Conservation (phyloP, 1,140 invertebrate species). For the Phocides pigmalion region DNA sequence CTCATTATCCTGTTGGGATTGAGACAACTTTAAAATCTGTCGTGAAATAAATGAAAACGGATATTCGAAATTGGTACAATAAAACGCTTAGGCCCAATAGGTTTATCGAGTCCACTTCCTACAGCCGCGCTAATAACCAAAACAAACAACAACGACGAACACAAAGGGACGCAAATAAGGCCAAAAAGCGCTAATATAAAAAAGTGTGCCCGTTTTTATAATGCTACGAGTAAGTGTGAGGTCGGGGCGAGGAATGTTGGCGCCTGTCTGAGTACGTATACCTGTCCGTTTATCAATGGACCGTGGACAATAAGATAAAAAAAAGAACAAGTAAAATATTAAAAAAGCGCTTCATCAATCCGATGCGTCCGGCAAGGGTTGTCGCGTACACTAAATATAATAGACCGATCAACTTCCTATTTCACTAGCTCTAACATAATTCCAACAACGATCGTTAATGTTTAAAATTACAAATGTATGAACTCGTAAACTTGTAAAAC, state of each 20-base stretch:
- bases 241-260: conserved; percentile 82
- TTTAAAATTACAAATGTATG: neutral
- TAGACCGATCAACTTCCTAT: neutral
- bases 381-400: conserved; percentile 46
- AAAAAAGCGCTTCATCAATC: conserved; percentile 81
- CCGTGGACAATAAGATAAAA: conserved; percentile 77
- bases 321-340: conserved; percentile 69
- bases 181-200: conserved; percentile 80
- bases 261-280: conserved; percentile 83
- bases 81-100: conserved; percentile 81
- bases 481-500: conserved; percentile 10
- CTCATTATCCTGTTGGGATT: conserved; percentile 41
- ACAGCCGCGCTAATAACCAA: conserved; percentile 78
- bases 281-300: conserved; percentile 83
- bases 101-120: conserved; percentile 82
- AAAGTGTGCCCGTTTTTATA: conserved; percentile 80
- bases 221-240: conserved; percentile 80
- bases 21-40: conserved; percentile 45
- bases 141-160: conserved; percentile 77
- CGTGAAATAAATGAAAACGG: conserved; percentile 63
- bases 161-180: conserved; percentile 78
- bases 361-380: conserved; percentile 75
- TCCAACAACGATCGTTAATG: too few relatives aligned
- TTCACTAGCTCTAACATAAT: too few relatives aligned
- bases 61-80: conserved; percentile 79